A percentile compares a stretch with the other conserved stretches of the same genome.
phyloP scores from a whole-genome alignment of 1,140 invertebrate species.

The Homarus americanus region DNA sequence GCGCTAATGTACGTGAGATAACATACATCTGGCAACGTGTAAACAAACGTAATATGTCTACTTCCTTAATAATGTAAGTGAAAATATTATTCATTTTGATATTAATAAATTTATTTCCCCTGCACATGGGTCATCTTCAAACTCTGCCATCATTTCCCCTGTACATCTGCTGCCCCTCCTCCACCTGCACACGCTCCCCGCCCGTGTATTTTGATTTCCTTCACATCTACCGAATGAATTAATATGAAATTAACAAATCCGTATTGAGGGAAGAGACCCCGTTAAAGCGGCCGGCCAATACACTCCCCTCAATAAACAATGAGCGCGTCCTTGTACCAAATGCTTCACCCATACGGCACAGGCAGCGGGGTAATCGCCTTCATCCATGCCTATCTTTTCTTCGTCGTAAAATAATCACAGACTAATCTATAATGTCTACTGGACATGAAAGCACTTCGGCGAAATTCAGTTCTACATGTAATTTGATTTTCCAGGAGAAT shows the following conservation, averaged over 20 bases:
- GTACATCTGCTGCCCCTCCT: neutral
- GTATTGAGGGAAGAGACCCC: slow-evolving; percentile 37
- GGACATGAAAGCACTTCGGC: slow-evolving; percentile 39
- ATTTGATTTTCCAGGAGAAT: slow-evolving; percentile 60
- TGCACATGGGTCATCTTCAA: neutral
- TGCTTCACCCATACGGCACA: neutral
- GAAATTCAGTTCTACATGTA: slow-evolving; percentile 50
- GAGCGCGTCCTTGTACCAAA: neutral
- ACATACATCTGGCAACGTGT: no score
- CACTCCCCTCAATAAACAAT: slow-evolving; percentile 8
- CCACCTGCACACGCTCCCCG: neutral
- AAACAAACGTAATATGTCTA: no score
- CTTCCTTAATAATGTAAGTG: no score
- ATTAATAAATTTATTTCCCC: no score
- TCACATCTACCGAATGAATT: slow-evolving; percentile 41
- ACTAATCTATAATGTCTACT: slow-evolving; percentile 24
- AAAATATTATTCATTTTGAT: no score
- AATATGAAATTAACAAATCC: slow-evolving; percentile 61
- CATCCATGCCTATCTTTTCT: slow-evolving; percentile 16
- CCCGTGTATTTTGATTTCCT: slow-evolving; percentile 30
- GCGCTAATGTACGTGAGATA: no score
- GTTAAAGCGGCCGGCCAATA: neutral
- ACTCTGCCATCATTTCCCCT: neutral
- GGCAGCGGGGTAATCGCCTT: neutral
- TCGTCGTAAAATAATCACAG: slow-evolving; percentile 26